These are phyloP conservation scores for Plecturocebus donacophilus DNA, from an alignment of 2,113 vertebrate genomes.

Conservation along the genomic window DNA sequence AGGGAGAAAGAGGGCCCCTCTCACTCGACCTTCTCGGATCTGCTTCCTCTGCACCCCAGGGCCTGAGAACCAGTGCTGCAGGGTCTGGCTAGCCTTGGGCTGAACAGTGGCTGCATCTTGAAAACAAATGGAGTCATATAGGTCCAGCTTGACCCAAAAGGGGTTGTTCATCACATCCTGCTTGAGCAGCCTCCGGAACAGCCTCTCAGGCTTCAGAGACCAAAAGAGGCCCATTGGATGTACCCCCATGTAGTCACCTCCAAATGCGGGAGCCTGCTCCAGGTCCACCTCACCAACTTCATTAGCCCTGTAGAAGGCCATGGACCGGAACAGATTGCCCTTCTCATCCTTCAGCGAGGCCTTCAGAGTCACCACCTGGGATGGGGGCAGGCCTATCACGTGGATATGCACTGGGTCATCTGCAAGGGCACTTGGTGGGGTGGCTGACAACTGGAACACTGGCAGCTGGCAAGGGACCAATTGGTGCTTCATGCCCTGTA, in stretches of 20 bases:
- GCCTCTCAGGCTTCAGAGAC: conserved; percentile 80
- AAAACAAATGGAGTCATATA: not conserved
- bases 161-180: conserved; percentile 83
- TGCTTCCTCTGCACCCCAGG: conserved; percentile 83
- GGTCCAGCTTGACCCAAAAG: conserved; percentile 75
- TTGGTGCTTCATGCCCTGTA: not conserved
- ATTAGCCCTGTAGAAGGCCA: conserved; percentile 85
- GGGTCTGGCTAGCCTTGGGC: conserved; percentile 71
- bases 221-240: conserved; percentile 89
- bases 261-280: conserved; percentile 66
- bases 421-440: conserved; percentile 59
- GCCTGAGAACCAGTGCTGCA: conserved; percentile 81
- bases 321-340: conserved; percentile 86
- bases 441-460: conserved; percentile 64
- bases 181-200: conserved; percentile 83
- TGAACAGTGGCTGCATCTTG: not conserved
- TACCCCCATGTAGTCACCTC: conserved; percentile 86
- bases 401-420: conserved; percentile 84
- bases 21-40: conserved; percentile 81
- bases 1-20: conserved; percentile 88
- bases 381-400: conserved; percentile 84
- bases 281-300: conserved; percentile 83
- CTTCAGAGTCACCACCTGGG: conserved; percentile 85
- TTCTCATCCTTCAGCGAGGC: conserved; percentile 88
- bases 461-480: not conserved